Conservation (phyloP, 2,113 vertebrate species). For the Thalassarche chlororhynchos region DNA sequence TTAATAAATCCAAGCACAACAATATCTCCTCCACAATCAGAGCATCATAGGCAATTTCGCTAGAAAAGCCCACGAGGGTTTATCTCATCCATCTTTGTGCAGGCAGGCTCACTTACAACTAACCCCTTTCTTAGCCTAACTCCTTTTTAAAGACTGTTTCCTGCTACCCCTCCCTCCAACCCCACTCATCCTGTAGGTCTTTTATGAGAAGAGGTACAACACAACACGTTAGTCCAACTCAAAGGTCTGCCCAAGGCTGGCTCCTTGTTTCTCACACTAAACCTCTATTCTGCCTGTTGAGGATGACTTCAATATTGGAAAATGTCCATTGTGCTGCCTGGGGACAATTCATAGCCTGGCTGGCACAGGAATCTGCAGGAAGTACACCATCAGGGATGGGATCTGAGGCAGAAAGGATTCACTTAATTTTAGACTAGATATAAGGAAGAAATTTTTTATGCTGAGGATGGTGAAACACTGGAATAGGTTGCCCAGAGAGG, state of each 20-base stretch:
- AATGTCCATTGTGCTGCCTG: neutral
- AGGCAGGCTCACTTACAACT: neutral
- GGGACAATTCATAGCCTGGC: neutral
- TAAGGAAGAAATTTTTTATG: too few species aligned
- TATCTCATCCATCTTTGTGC: neutral
- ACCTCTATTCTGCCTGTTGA: neutral
- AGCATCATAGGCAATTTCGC: neutral
- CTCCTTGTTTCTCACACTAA: neutral
- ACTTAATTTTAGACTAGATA: too few species aligned
- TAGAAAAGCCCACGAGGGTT: neutral
- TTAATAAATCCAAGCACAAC: neutral
- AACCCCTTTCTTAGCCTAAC: neutral
- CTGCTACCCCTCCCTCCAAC: neutral
- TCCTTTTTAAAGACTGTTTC: neutral
- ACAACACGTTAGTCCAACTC: neutral
- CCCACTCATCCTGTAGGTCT: neutral
- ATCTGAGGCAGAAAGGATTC: neutral
- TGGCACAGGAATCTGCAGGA: neutral
- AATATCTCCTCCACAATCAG: neutral
- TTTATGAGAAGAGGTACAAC: neutral
- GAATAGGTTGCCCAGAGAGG: too few species aligned
- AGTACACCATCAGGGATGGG: neutral
- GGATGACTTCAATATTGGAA: neutral
- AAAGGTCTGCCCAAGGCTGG: neutral
- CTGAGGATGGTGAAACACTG: too few species aligned